Evolutionary conservation across 2,113 vertebrate genomes (phyloP).

Genomic region (Galbula dea): DNA sequence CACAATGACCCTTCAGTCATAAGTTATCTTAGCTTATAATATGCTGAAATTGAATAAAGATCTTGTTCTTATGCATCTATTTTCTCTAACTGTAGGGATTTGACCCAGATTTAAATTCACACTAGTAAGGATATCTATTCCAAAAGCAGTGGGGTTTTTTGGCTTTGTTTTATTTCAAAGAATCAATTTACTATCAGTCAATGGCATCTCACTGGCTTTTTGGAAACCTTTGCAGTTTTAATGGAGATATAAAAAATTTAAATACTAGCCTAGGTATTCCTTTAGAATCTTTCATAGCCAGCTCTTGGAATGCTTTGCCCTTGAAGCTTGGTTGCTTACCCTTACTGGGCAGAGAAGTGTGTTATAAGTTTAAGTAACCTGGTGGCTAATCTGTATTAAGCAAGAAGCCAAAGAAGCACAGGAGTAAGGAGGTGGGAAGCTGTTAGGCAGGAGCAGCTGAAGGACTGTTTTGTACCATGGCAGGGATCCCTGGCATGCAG

Average conservation of each 20-base stretch:
- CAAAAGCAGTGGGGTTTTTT: fast-evolving
- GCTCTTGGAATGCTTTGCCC: not conserved
- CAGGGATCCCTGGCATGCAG: not conserved
- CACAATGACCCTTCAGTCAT: not conserved
- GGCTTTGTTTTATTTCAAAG: not conserved
- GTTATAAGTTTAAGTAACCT: not conserved
- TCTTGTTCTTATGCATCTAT: not conserved
- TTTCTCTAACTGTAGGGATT: not conserved
- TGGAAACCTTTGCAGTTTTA: not conserved
- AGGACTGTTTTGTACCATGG: not conserved
- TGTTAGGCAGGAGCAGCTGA: not conserved
- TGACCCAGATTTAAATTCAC: not conserved
- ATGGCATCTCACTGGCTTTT: not conserved
- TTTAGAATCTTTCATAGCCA: not conserved
- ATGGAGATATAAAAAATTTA: not conserved
- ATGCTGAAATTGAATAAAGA: not conserved
- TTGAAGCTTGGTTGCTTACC: not conserved
- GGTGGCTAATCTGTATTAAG: not conserved
- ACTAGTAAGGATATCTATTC: not conserved
- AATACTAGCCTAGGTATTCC: not conserved
- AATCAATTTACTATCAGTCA: not conserved
- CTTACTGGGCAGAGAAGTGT: not conserved
- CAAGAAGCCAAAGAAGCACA: not conserved
- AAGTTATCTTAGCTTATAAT: not conserved
- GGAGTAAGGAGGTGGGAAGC: not conserved